Conservation (phyloP, 2,797 vertebrate species). For the Buphagus erythrorhynchus region DNA sequence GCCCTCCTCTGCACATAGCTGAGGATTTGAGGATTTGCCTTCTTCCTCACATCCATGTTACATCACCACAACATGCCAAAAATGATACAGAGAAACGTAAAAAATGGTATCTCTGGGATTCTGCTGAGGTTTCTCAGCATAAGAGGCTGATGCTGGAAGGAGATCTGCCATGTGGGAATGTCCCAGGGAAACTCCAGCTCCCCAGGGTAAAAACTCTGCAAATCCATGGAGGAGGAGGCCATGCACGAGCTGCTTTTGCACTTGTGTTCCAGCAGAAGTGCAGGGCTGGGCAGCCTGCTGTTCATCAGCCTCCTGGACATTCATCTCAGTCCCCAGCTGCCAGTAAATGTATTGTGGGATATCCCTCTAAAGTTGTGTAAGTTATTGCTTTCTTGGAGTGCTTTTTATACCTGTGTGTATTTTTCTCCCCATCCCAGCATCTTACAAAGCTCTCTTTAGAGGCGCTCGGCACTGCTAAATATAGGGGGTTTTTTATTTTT, state of each 20-base stretch:
- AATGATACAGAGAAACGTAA: fast-evolving
- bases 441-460: slow-evolving; percentile 72
- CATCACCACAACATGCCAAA: not conserved
- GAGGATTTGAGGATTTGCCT: not conserved
- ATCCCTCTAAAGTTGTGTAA: slow-evolving; percentile 60
- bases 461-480: not conserved
- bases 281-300: slow-evolving; percentile 4
- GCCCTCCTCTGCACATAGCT: not conserved
- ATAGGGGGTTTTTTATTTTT: not conserved
- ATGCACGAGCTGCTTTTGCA: not conserved
- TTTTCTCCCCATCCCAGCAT: slow-evolving; percentile 8
- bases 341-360: slow-evolving; percentile 67
- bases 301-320: slow-evolving; percentile 43
- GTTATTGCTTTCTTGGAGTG: slow-evolving; percentile 63
- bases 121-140: not conserved
- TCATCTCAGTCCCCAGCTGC: slow-evolving; percentile 54
- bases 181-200: not conserved
- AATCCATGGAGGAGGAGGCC: not conserved
- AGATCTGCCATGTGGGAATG: not conserved
- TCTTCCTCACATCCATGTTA: not conserved
- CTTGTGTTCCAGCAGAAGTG: not conserved
- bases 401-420: slow-evolving; percentile 7
- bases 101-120: not conserved
- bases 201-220: not conserved
- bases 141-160: not conserved